Base-by-base conservation (phyloP, 2,797 vertebrate genomes). In the Cirrhinus molitorella region DNA sequence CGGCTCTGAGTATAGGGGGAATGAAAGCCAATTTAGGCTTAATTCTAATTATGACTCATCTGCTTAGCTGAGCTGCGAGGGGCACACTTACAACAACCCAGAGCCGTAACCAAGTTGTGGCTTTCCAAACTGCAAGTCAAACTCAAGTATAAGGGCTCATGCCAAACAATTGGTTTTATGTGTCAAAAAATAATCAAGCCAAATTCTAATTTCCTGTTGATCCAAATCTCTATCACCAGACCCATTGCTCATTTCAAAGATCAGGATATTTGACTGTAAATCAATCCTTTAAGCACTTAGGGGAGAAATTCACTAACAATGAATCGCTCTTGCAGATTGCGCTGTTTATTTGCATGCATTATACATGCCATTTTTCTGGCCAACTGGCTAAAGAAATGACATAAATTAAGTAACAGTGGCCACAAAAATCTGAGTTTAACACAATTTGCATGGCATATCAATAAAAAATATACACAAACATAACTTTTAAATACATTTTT, bases 41-140 rank as follows among this genome's bases (percentile, higher is more conserved):
- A 83, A 66, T 83, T 83, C 61, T 76, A 83, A 83, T 83, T 83
- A 83, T 83, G 72, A 83, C 71, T 83, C 81, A 75, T 83, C 61
- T 76, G 61, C 81, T 75, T 55, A 76, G 73, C 72, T 67, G 47
- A 83, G 72, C 81, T 76, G 72, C 13, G 3, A 76, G 81, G 49
- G 55, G 68, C 68, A 49, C 55, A 55, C 81, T 55, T 83, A 76
- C 47, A 66, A 57, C 45, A 76, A 75, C 43, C 1, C 45, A 74
- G 59, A 43, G 71, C 80, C 12, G 2, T 43, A 82, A 66, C 71
- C 57, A 65, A 53, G 71, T 65, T 25, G 28, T 73, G 70, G 19
- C 4, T 66, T 74, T 82, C 61, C 23, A 75, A 81, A 61, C 55
- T 37, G 12, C n/a, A 71, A 63, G 28, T 65, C 21, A 40, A 31